phyloP scores from a whole-genome alignment of 2,888 invertebrate genomes.

The Conus canariensis region DNA sequence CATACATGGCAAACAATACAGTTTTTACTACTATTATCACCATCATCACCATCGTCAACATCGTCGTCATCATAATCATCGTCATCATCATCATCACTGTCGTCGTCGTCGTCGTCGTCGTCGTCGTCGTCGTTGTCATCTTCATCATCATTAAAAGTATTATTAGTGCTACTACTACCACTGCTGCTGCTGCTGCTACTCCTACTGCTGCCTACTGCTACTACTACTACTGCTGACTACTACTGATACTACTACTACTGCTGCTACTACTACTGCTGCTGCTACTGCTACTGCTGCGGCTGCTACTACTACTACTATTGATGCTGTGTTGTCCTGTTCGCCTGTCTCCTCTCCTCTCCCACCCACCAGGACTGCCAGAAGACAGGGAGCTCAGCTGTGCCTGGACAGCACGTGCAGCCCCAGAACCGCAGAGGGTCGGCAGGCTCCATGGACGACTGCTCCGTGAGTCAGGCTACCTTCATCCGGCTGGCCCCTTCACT shows the following conservation, averaged over 20 bases:
- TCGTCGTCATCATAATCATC: no score
- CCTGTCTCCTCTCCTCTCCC: no score
- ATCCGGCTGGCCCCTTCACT: no score
- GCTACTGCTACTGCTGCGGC: not conserved
- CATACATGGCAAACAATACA: not conserved
- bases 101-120: not conserved
- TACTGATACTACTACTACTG: not conserved
- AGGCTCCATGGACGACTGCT: no score
- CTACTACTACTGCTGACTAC: not conserved
- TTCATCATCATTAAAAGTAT: not conserved
- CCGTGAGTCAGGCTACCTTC: not conserved
- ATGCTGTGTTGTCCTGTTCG: no score
- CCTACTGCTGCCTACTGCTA: slow-evolving; percentile 7
- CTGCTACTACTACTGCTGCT: not conserved
- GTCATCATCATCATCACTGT: no score
- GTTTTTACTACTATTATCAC: not conserved
- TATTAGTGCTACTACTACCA: not conserved
- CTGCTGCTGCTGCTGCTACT: not conserved
- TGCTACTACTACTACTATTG: not conserved
- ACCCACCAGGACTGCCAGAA: no score
- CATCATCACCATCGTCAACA: no score
- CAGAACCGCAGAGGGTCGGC: no score
- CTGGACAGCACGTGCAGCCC: no score
- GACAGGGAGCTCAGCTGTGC: no score
- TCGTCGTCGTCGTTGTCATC: not conserved